phyloP scores from a whole-genome alignment of 2,797 vertebrate species.

The Acanthopagrus latus region DNA sequence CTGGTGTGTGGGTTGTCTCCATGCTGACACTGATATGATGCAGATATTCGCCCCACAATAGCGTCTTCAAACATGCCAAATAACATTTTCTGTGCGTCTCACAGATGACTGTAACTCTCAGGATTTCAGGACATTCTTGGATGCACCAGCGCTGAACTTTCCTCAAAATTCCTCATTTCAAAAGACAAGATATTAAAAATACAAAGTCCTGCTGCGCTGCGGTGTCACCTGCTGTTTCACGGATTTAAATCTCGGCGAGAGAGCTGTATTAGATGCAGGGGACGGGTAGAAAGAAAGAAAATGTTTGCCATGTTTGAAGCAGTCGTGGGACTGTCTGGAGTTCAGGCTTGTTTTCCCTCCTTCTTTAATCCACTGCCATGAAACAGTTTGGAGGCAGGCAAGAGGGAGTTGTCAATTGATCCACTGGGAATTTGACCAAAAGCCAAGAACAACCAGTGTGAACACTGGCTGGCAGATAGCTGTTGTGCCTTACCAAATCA shows the following conservation, averaged over 20 bases:
- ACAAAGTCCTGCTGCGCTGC: slow-evolving; percentile 43
- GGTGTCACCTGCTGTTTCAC: slow-evolving; percentile 64
- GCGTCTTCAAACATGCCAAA: not conserved
- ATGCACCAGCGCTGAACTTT: slow-evolving; percentile 50
- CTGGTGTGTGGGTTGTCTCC: not conserved
- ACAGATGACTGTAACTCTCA: slow-evolving; percentile 15
- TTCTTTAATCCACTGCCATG: slow-evolving; percentile 69
- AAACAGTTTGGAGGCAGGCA: slow-evolving; percentile 37
- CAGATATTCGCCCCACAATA: slow-evolving; percentile 1
- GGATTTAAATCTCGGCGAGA: slow-evolving; percentile 40
- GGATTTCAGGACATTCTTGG: slow-evolving; percentile 22
- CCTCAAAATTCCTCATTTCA: slow-evolving; percentile 34
- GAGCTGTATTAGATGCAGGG: slow-evolving; percentile 40
- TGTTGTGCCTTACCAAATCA: slow-evolving; percentile 42
- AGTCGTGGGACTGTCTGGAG: slow-evolving; percentile 61
- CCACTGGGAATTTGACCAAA: slow-evolving; percentile 56
- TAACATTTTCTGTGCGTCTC: slow-evolving; percentile 1
- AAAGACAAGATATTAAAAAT: slow-evolving; percentile 42
- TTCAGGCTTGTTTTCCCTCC: slow-evolving; percentile 68
- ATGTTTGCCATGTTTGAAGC: slow-evolving; percentile 54
- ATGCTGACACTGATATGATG: slow-evolving; percentile 7
- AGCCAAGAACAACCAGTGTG: slow-evolving; percentile 50
- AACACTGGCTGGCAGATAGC: slow-evolving; percentile 38
- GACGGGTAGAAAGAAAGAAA: slow-evolving; percentile 19
- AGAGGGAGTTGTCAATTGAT: slow-evolving; percentile 51